Base-by-base conservation (phyloP, 2,797 vertebrate species). In the Gastrophryne carolinensis region DNA sequence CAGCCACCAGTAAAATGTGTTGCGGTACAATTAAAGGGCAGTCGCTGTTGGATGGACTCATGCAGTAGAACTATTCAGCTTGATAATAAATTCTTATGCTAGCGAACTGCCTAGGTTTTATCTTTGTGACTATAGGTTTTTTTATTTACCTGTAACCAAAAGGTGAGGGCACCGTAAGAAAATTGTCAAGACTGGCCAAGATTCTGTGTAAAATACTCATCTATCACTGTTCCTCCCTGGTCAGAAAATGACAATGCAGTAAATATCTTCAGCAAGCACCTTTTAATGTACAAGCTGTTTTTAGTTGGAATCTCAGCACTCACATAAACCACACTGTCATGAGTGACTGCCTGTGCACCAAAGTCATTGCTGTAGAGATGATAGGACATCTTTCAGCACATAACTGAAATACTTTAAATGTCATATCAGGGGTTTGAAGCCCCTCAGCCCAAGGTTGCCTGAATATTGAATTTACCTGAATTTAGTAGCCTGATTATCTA, bases 351-450 rank as follows among this genome's bases (percentile, higher is more conserved):
- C 83, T 92, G 86, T 89, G 89, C 90, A 94, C 94, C 92, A 91
- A 82, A 92, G 90, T 90, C 90, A 91, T 93, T 91, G 90, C 90
- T 88, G 79, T 86, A 87, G 89, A 89, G 86, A 90, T 91, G 91
- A 92, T 91, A 87, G 91, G 91, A 89, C 92, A 94, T 91, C 91
- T 93, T 94, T 95, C 91, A 89, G 85, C 54, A 82, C 93, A 92
- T 92, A 94, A 94, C 90, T 91, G 87, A 86, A 92, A 95, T 94
- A 92, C 92, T 95, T 92, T 91, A 94, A 95, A 95, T 95, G 94
- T 94, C 93, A 92, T 89, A 91, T 94, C 93, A 88, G 90, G 91
- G 95, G 93, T 94, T 92, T 89, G 89, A 92, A 88, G 90, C 87
- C 85, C 81, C 81, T 81, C 80, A 67, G 23, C 84, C 93, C 93